A percentile compares a stretch with the other conserved stretches of the same genome.
phyloP scores from a whole-genome alignment of 2,797 vertebrate species.

The Labroides dimidiatus region DNA sequence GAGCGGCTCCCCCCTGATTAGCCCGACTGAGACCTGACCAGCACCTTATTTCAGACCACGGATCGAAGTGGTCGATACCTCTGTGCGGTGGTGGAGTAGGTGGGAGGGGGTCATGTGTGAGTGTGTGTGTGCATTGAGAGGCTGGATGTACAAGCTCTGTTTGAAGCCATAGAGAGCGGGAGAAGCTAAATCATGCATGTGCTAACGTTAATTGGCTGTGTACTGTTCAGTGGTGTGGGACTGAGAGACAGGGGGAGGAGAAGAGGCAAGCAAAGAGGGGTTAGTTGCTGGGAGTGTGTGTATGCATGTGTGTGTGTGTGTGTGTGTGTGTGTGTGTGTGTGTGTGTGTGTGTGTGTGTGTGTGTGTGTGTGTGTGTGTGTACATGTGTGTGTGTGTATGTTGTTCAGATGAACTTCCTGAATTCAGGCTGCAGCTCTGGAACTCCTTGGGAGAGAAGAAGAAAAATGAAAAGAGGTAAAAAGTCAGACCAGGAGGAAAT shows the following conservation, averaged over 20 bases:
- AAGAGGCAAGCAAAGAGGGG: constrained; percentile 38
- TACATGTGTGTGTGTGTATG: constrained; percentile 47
- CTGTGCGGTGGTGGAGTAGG: constrained; percentile 27
- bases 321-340: constrained; percentile 50
- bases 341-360: constrained; percentile 54
- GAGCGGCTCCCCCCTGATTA: constrained; percentile 72
- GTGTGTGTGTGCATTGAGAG: constrained; percentile 48
- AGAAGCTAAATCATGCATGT: constrained; percentile 84
- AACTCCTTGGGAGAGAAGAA: constrained; percentile 54
- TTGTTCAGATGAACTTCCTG: constrained; percentile 67
- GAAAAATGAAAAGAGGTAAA: constrained; percentile 43
- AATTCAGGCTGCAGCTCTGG: constrained; percentile 65
- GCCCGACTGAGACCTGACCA: constrained; percentile 78
- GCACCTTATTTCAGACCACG: constrained; percentile 77
- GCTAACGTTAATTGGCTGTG: constrained; percentile 81
- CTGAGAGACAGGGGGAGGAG: constrained; percentile 73
- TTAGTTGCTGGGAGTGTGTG: constrained; percentile 29
- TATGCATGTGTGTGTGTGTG: constrained; percentile 50
- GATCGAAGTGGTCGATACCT: constrained; percentile 79
- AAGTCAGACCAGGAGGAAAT: constrained; percentile 62
- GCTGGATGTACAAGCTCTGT: constrained; percentile 64
- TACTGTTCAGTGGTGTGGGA: constrained; percentile 78
- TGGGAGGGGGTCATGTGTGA: constrained; percentile 24
- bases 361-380: constrained; percentile 48
- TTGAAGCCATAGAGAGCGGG: constrained; percentile 70